Percentiles rank a stretch among this genome's conserved stretches.
Conservation (phyloP, 1,140 invertebrate genomes). For the Drosophila quadrilineata region DNA sequence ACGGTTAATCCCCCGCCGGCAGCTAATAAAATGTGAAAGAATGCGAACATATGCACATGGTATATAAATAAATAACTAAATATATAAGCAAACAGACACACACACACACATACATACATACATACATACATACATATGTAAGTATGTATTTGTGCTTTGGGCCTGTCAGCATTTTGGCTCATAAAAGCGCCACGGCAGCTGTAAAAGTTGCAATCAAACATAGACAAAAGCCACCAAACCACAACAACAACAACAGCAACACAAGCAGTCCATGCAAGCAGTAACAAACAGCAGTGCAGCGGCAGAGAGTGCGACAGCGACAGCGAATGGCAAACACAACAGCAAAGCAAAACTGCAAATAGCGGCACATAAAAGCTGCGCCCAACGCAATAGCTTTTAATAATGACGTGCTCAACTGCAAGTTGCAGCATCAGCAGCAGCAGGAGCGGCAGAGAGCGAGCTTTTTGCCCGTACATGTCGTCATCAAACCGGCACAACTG, state of each 20-base stretch:
- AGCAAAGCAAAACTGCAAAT: constrained; percentile 6
- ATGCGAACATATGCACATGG: constrained; percentile 36
- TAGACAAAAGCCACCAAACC: constrained; percentile 25
- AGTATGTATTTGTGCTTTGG: constrained; percentile 44
- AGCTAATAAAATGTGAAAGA: constrained; percentile 45
- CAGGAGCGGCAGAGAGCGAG: too few relatives aligned
- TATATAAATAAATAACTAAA: constrained; percentile 8
- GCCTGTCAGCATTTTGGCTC: constrained; percentile 46
- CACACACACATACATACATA: neutral
- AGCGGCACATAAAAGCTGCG: constrained; percentile 4
- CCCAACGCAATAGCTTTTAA: constrained; percentile 21
- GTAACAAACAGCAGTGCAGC: neutral
- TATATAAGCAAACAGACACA: neutral
- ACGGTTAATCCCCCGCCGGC: constrained; percentile 38
- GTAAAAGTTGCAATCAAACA: constrained; percentile 25
- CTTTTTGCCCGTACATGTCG: too few relatives aligned
- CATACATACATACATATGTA: neutral
- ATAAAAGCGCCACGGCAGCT: constrained; percentile 37
- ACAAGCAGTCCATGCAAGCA: too few relatives aligned
- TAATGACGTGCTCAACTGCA: constrained; percentile 12
- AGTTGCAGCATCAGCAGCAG: constrained; percentile 28
- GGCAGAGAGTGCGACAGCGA: neutral
- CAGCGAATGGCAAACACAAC: neutral
- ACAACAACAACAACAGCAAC: neutral
- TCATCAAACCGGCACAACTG: constrained; percentile 49